Base-by-base conservation (phyloP, 1,140 invertebrate genomes). In the Augochlora pura region DNA sequence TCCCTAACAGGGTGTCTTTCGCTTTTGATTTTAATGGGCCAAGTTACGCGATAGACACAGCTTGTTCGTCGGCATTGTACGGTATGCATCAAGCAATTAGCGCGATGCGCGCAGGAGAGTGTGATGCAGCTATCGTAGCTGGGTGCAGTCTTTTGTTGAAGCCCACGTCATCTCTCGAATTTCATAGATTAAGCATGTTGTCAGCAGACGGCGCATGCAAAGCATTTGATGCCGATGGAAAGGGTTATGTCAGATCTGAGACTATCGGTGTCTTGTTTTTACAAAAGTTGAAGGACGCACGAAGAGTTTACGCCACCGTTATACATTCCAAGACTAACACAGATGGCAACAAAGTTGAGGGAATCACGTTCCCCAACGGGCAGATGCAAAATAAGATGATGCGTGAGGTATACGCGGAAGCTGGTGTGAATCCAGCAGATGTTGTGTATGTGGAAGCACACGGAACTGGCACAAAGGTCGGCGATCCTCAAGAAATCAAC, bases 401-500 rank as follows among this genome's bases (percentile, higher is more conserved):
- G 80, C 92, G 95, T 67, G 97, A 98, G 89, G 95, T 97, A 0
- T 99, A 99, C 90, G 93, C 92, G 9, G 97, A 99, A 91, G 95
- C 94, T 23, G 95, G 95, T 0, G 89, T 99, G n/a, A 95, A 96
- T 87, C 98, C 98, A 7, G 90, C 93, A 49, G 95, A 97, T 57
- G 96, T 99, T 0, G 93, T 91, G 0, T 99, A 99, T 90, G 95
- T 99, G 16, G 99, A 99, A 92, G 98, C 98, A 23, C 99, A 99
- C 91, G 98, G 98, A 27, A 99, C 99, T 9, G 99, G 98, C 54
- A 99, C 99, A 0, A 96, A 98, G 93, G 95, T 96, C 23, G 98
- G 99, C 27, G 99, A 99, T 93, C 98, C 98, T 0, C 97, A 99
- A 91, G 99, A 99, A 94, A 95, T 98, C 0, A 98, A 99, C 89